Conservation (phyloP, 2,888 invertebrate genomes). For the Eudemis profundana region DNA sequence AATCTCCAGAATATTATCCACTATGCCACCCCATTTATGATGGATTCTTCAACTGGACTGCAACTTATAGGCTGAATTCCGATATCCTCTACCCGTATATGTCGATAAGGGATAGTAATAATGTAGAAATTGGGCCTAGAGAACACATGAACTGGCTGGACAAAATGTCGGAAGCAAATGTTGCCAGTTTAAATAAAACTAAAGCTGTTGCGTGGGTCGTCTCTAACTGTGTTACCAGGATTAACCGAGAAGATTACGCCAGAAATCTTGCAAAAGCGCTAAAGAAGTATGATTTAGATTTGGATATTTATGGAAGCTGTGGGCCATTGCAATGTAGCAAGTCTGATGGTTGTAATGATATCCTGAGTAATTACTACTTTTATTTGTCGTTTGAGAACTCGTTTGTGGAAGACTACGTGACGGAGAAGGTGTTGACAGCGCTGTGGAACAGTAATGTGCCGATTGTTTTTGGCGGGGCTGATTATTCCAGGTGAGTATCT, state of each 20-base stretch:
- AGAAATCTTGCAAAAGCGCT: slow-evolving; percentile 50
- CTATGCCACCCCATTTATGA: neutral
- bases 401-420: slow-evolving; percentile 63
- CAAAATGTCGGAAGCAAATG: slow-evolving; percentile 52
- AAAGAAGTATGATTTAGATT: slow-evolving; percentile 49
- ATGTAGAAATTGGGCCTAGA: slow-evolving; percentile 58
- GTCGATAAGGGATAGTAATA: slow-evolving; percentile 54
- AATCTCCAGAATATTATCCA: neutral
- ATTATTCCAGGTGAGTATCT: slow-evolving; percentile 74
- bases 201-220: slow-evolving; percentile 63
- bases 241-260: slow-evolving; percentile 51
- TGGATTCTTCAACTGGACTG: slow-evolving; percentile 69
- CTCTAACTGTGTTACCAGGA: slow-evolving; percentile 56
- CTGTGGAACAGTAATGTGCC: slow-evolving; percentile 86
- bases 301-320: slow-evolving; percentile 63
- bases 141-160: slow-evolving; percentile 60
- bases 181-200: slow-evolving; percentile 53
- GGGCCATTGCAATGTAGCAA: slow-evolving; percentile 54
- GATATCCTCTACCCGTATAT: slow-evolving; percentile 64
- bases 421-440: slow-evolving; percentile 64
- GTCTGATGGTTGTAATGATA: slow-evolving; percentile 44
- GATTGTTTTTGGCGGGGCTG: slow-evolving; percentile 87
- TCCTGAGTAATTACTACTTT: slow-evolving; percentile 62
- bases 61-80: slow-evolving; percentile 66
- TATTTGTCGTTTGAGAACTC: slow-evolving; percentile 67